These are phyloP conservation scores for Volucella bombylans DNA, from an alignment of 2,888 invertebrate species.

Conservation along the genomic window DNA sequence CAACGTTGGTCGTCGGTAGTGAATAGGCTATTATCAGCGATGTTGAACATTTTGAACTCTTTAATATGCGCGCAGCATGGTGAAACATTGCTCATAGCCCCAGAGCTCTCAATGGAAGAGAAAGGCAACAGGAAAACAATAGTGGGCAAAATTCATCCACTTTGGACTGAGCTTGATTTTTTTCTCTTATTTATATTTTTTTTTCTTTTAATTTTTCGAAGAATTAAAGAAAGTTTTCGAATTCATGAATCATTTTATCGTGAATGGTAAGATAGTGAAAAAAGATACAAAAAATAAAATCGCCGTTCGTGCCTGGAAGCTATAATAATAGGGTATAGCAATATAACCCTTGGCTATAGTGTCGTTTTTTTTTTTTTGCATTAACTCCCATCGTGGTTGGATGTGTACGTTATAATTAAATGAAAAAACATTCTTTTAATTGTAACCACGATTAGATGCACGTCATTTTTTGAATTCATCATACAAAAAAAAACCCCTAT, in stretches of 20 bases:
- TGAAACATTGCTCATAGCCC: constrained; percentile 36
- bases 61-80: constrained; percentile 67
- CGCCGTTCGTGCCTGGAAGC: constrained; percentile 58
- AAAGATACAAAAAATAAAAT: constrained; percentile 9
- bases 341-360: constrained; percentile 56
- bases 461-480: constrained; percentile 26
- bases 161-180: constrained; percentile 24
- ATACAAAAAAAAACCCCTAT: not conserved
- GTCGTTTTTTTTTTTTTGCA: constrained; percentile 32
- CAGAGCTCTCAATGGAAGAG: constrained; percentile 34
- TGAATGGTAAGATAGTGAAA: constrained; percentile 54
- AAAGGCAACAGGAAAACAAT: constrained; percentile 53
- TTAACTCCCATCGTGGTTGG: constrained; percentile 30
- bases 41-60: constrained; percentile 57
- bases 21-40: constrained; percentile 21
- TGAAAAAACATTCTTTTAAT: constrained; percentile 50
- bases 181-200: constrained; percentile 13
- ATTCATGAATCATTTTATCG: constrained; percentile 65
- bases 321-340: constrained; percentile 50
- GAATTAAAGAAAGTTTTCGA: constrained; percentile 69
- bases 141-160: constrained; percentile 29
- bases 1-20: constrained; percentile 3
- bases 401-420: constrained; percentile 62
- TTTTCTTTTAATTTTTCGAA: constrained; percentile 25
- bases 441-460: constrained; percentile 61